Evolutionary conservation across 2,797 vertebrate genomes (phyloP).

Genomic region (Sebastiscus tertius): DNA sequence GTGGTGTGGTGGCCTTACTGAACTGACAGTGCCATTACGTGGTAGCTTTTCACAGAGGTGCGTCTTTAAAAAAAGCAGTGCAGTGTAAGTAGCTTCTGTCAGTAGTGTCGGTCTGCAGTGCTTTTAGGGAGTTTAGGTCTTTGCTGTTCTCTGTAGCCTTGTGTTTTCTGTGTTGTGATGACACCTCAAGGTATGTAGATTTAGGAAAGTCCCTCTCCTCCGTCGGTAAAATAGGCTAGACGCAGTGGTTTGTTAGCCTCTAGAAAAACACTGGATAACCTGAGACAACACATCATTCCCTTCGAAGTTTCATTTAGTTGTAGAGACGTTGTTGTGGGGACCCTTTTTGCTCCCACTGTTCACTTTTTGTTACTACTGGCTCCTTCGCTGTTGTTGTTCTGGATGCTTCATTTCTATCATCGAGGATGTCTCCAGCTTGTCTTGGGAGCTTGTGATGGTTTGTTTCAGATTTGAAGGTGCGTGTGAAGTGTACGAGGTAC

Average conservation of each 20-base stretch:
- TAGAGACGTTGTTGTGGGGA: constrained; percentile 5
- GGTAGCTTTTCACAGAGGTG: constrained; percentile 52
- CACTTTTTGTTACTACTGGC: constrained; percentile 15
- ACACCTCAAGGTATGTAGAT: constrained; percentile 61
- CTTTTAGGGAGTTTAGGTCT: constrained; percentile 62
- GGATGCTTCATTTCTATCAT: constrained; percentile 20
- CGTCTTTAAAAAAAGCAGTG: constrained; percentile 48
- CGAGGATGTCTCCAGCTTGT: background rate
- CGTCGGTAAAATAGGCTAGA: constrained; percentile 40
- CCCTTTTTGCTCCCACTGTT: constrained; percentile 25
- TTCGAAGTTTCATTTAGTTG: constrained; percentile 1
- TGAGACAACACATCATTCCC: constrained; percentile 55
- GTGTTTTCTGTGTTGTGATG: constrained; percentile 65
- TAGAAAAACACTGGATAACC: constrained; percentile 67
- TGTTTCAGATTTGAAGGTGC: constrained; percentile 26
- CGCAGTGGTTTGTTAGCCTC: constrained; percentile 45
- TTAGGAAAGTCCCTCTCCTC: constrained; percentile 46
- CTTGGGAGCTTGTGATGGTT: constrained; percentile 27
- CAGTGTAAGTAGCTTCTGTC: constrained; percentile 68
- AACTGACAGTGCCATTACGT: constrained; percentile 54
- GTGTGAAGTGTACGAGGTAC: constrained; percentile 37
- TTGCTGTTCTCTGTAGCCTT: constrained; percentile 69
- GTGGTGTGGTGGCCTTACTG: constrained; percentile 63
- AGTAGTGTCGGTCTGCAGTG: constrained; percentile 58
- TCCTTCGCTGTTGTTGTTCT: constrained; percentile 10